Evolutionary conservation across 2,113 vertebrate species (phyloP).

Genomic region (Dipodomys spectabilis): DNA sequence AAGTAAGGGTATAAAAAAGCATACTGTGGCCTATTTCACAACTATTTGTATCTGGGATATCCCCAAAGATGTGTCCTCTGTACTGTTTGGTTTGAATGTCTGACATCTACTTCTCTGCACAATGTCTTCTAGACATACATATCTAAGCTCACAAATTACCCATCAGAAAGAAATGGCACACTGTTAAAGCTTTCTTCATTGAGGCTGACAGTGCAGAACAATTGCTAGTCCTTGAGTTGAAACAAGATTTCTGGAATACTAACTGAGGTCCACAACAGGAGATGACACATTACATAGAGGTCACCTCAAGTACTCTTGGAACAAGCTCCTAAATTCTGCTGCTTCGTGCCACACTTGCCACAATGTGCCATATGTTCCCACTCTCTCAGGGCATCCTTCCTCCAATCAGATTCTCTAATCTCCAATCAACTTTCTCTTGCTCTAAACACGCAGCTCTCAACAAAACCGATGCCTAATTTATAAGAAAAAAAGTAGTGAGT

Average conservation of each 20-base stretch:
- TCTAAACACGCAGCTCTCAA: constrained; percentile 49
- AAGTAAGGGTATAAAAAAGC: not conserved
- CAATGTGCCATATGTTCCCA: not conserved
- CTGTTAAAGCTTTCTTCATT: constrained; percentile 66
- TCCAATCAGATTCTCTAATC: not conserved
- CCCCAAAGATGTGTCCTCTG: not conserved
- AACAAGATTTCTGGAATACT: constrained; percentile 62
- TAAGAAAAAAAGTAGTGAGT: not conserved
- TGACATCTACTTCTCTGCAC: constrained; percentile 26
- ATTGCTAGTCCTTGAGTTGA: constrained; percentile 46
- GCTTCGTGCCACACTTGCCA: not conserved
- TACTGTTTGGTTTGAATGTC: constrained; percentile 11
- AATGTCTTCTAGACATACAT: constrained; percentile 34
- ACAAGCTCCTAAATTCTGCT: not conserved
- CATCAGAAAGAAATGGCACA: constrained; percentile 60
- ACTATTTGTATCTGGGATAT: not conserved
- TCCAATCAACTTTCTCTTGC: not conserved
- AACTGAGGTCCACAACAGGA: constrained; percentile 52
- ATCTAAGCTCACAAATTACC: constrained; percentile 64
- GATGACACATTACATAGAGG: constrained; percentile 51
- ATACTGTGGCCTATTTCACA: not conserved
- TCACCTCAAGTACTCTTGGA: constrained; percentile 50
- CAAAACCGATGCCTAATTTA: not conserved
- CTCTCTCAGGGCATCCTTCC: not conserved
- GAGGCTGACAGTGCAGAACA: constrained; percentile 64